Base-by-base conservation (phyloP, 2,888 invertebrate genomes). In the Arge pagana region DNA sequence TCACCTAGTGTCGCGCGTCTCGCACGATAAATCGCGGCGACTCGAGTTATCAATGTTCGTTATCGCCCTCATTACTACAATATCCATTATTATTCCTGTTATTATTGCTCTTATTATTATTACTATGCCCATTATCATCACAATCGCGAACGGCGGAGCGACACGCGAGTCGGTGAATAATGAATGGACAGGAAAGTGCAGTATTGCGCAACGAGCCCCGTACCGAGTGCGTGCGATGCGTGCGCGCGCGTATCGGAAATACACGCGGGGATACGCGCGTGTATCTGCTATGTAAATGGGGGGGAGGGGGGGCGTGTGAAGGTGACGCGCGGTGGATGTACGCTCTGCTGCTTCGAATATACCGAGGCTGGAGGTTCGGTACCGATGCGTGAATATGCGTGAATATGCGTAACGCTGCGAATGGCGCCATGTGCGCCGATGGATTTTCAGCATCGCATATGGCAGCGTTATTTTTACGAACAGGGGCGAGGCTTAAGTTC, bases 381-480 rank as follows among this genome's bases (percentile, higher is more conserved):
- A n/a, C n/a, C n/a, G n/a, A 15, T 19, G 31, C 21, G 10, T 2
- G 21, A 6, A 33, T 33, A 33, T 45, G 33, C 33, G 23, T 30
- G n/a, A 11, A 15, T 24, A 3, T 26, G 28, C 10, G 8, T 10
- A 23, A 24, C 39, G 39, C 39, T 39, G 3, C 23, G 39, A 39
- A 39, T 37, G 52, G 55, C 58, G 52, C 53, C 61, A 64, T 63
- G 57, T 63, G 62, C 60, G 63, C 58, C 56, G 63, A 55, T 60
- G 62, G 50, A 63, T 62, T 68, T 66, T 67, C 65, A 67, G 60
- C 61, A 53, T 57, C 60, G 50, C 66, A 62, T 64, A 63, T 63
- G 65, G 57, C 59, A 56, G 56, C 61, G 61, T 55, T 67, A 69
- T 68, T 67, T 67, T 67, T 65, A 64, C 62, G 59, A 57, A 53